Evolutionary conservation across 2,797 vertebrate genomes (phyloP), one percentile per base, ranked within the genome.

Genomic region (Choloepus didactylus): DNA sequence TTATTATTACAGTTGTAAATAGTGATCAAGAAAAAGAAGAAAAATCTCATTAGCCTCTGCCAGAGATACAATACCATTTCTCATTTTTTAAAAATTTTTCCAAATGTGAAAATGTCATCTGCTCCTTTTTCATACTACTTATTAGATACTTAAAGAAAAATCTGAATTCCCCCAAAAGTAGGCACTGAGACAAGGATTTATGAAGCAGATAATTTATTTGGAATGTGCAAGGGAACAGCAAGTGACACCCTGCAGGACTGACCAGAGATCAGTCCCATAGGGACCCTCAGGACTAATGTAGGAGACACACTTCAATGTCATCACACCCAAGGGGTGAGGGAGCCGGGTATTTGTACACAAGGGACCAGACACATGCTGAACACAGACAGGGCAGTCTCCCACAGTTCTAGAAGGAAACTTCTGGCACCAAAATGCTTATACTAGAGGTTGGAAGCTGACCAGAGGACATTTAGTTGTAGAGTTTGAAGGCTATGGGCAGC

Each of bases 51-150:
- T 38, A 35, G 60, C 12, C 60, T 62, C 41, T 29, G 18, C 60
- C 59, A 66, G 16, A 31, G 60, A 31, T 35, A 49, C 10, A 69
- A 91, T 46, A 44, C 31, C 18, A 76, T 85, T 83, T 77, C 85
- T 18, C 7, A 89, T 21, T 87, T 41, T 81, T 81, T 6, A 7
- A 82, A 89, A 95, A 73, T 56, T 82, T 60, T 94, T 94, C 67
- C 77, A 77, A 87, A 67, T 38, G 8, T 38, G 19, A 56, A 87
- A 69, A 49, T 8, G 31, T 54, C n/a, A 62, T 66, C 35, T 67
- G 41, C 35, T 90, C 25, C 44, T 72, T 72, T 64, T 91, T 49
- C 35, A 60, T 23, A 31, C 80, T 23, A 27, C 3, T 75, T 29
- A 66, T 23, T 44, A 54, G 46, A 29, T 67, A 44, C 70, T 70